Evolutionary conservation across 2,797 vertebrate genomes (phyloP), one percentile per base, ranked within the genome.

Genomic region (Ctenopoma kingsleyae): DNA sequence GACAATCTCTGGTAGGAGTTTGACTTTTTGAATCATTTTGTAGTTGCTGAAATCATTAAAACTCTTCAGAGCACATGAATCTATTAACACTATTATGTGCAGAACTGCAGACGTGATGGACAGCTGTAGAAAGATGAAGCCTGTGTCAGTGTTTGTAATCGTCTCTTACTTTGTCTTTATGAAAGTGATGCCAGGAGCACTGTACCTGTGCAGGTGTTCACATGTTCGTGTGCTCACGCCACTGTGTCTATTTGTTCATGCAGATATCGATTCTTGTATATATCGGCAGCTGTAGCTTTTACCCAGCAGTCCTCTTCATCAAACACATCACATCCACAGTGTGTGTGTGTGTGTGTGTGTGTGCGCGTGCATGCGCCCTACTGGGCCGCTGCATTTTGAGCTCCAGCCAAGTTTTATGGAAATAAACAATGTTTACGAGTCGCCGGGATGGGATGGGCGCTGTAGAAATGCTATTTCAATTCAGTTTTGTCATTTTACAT

Each of bases 361-460:
- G 65, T 67, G 60, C 54, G 41, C 38, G 50, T 55, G 41, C 40
- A 47, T 46, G n/a, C 13, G 38, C 43, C 30, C 30, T 32, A 32
- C 5, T 32, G 30, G 30, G 5, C 30, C 5, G 49, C 58, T 36
- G 44, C 49, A 19, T 56, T 50, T 43, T 56, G 50, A 74, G 25
- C 60, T 48, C 25, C 4, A 54, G 74, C 76, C 77, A 78, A 51
- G 51, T 50, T 71, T 80, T 64, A 80, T 74, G 68, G 53, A 78
- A 85, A 81, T 75, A 80, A 84, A 81, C 58, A 22, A 78, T 46
- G 68, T 86, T 83, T 81, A 84, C 23, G 58, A 80, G 76, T 40
- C 27, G 1, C 5, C 12, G 49, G 47, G 6, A 49, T 76, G 63
- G 67, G 62, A 78, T 62, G 30, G 12, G 1, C 17, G 75, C 56